Base-by-base conservation (phyloP, 2,888 invertebrate genomes). In the Pandemis corylana region DNA sequence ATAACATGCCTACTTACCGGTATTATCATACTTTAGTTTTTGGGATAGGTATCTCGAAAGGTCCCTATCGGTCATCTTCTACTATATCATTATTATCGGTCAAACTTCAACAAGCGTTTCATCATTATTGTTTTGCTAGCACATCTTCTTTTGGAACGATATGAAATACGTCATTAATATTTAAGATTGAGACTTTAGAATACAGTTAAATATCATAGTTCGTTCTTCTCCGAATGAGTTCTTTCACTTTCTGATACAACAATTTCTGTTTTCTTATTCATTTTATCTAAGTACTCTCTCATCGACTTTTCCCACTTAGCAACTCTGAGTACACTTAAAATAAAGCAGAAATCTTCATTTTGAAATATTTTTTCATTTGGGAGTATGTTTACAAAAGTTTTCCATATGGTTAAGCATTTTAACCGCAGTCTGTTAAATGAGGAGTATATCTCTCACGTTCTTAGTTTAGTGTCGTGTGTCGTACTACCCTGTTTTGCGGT, bases 381-480 rank as follows among this genome's bases (percentile, higher is more conserved):
- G 2, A 36, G 28, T 36, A 36, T 36, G 28, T 36, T 36, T 36
- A 36, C 28, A 36, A 36, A 20, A 36, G 28, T 36, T 36, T 36
- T 36, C 28, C 4, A 4, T 12, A 46, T 46, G 10, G 76, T 71
- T 77, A 77, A 80, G 75, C 75, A 75, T 79, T 77, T 77, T 78
- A 68, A 75, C 72, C 76, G 70, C 77, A 72, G 72, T 65, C 71
- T 66, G 69, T 49, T 56, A 12, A 51, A 65, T 42, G 59, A 68
- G 49, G 72, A 67, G 72, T 77, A 77, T 79, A 80, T 78, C 76
- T 78, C 76, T 73, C 71, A 72, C 67, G 36, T n/a, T 68, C 42
- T 56, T 51, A 53, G 67, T 59, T 56, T 51, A 53, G 67, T 59
- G 64, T 68, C 59, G 46, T 53, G 42, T 36, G 28, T 36, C 63